Evolutionary conservation across 2,888 invertebrate species (phyloP).

Genomic region (Tinea semifulvella): DNA sequence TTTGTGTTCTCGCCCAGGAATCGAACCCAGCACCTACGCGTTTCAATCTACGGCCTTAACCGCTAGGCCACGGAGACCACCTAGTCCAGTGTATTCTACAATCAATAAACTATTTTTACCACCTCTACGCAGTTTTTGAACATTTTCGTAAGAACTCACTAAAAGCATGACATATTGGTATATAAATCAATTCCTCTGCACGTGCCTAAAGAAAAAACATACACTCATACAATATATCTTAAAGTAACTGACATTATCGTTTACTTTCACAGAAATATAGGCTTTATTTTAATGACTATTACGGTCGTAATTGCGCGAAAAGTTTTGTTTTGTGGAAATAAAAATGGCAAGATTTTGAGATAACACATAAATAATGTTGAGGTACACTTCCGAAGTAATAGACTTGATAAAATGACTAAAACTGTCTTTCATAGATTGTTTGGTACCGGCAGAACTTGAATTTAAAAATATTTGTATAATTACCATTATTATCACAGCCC

Average conservation of each 20-base stretch:
- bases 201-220: slow-evolving; percentile 17
- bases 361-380: slow-evolving; percentile 41
- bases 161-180: slow-evolving; percentile 30
- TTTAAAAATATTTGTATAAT: no score
- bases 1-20: no score
- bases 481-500: no score
- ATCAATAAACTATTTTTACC: no score
- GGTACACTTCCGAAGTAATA: slow-evolving; percentile 18
- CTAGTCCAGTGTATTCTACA: no score
- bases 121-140: no score
- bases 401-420: no score
- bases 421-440: no score
- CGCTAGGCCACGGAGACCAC: no score
- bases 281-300: background rate
- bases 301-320: background rate
- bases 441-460: no score
- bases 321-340: slow-evolving; percentile 1
- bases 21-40: no score
- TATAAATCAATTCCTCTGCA: slow-evolving; percentile 43
- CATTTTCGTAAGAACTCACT: slow-evolving; percentile 17
- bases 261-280: background rate
- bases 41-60: no score
- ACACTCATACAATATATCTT: slow-evolving; percentile 13
- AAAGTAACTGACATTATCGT: background rate
- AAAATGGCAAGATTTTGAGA: slow-evolving; percentile 24